Evolutionary conservation across 64 coral and sea anemone species (phyloP), one percentile per base, ranked within the genome.

Genomic region (Actinia equina): DNA sequence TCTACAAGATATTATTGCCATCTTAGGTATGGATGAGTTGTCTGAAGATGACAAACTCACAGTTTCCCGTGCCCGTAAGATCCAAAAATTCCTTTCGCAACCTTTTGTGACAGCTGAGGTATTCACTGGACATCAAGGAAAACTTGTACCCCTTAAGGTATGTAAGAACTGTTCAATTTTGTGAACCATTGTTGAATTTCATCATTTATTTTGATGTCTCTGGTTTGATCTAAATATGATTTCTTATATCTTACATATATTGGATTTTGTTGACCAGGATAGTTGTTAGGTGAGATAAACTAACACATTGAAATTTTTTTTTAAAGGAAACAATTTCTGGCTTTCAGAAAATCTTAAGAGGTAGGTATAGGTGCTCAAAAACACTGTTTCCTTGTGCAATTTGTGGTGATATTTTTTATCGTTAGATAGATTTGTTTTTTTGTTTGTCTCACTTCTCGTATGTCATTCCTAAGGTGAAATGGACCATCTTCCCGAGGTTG

Each of bases 1-100:
- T 44, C 90, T 98, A 27, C 96, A 98, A 85, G 96, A 98, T 78
- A 98, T 98, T 27, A 98, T 98, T 74, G 96, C 96, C 13, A 98
- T 98, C 71, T 65, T 98, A 90, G 96, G 96, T 90, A 98, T 98
- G 96, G 96, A 98, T 82, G 96, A 98, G 59, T 88, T 98, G 71
- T 98, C 96, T 63, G 96, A 98, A 85, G 96, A 94, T 77, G 96
- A 98, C 80, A 98, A 98, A 77, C 93, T 98, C 16, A 98, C 93
- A 43, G 96, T 98, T 49, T 84, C 90, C 19, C 88, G 96, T 85
- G 96, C 96, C 57, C 90, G 96, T 56, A 98, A 98, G 74, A 98
- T 98, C 52, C 93, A 98, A 80, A 98, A 92, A 76, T 98, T 98
- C 93, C 89, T 98, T 14, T 98, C 96, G 26, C 96, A 98, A 80